phyloP scores from a whole-genome alignment of 2,888 invertebrate species.

The Invenusta paracnida region DNA sequence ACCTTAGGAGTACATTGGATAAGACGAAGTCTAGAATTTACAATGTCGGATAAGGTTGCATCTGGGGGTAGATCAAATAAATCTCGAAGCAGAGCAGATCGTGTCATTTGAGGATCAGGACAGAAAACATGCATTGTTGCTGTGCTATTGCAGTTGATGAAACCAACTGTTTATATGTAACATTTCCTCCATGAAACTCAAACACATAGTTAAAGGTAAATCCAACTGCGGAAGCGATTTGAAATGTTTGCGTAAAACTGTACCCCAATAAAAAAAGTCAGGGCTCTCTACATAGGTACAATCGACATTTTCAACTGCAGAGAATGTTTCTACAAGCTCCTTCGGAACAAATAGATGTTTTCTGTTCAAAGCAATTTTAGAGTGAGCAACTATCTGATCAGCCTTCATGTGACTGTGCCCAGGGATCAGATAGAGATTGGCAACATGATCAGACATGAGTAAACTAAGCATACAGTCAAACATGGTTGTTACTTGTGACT shows the following conservation, averaged over 20 bases:
- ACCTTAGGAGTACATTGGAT: neutral
- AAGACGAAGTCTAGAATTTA: constrained; percentile 12
- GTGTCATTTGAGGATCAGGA: neutral
- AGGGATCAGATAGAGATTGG: constrained; percentile 39
- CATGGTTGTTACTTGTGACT: constrained; percentile 34
- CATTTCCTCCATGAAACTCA: neutral
- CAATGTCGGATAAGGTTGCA: constrained; percentile 30
- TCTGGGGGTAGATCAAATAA: constrained; percentile 18
- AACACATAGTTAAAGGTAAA: constrained; percentile 17
- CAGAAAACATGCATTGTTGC: constrained; percentile 21
- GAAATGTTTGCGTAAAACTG: neutral
- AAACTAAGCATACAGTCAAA: constrained; percentile 32
- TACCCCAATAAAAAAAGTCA: neutral
- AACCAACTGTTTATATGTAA: constrained; percentile 20
- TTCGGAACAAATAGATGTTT: constrained; percentile 34
- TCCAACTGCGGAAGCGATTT: neutral
- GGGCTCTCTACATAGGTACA: neutral
- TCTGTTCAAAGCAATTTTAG: constrained; percentile 34
- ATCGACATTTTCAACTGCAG: neutral
- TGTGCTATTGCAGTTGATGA: constrained; percentile 21
- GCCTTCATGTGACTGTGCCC: constrained; percentile 39
- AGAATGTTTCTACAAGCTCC: neutral
- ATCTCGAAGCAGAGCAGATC: constrained; percentile 17
- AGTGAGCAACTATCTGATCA: constrained; percentile 30
- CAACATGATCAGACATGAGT: constrained; percentile 37